Percentiles rank a stretch among this genome's conserved stretches.
These are phyloP conservation scores for Helicoverpa zea DNA, from an alignment of 1,140 invertebrate species.

Conservation along the genomic window DNA sequence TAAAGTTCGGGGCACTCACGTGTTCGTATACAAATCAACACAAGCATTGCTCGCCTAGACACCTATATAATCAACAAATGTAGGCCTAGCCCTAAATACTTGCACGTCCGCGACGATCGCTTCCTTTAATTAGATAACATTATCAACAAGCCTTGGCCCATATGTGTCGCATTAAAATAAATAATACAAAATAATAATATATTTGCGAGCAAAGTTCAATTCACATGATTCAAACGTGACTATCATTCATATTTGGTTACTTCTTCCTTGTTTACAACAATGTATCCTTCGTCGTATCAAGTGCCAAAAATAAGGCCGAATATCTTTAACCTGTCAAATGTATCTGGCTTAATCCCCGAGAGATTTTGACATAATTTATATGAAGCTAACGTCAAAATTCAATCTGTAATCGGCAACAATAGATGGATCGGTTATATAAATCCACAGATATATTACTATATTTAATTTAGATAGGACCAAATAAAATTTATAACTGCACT, in stretches of 20 bases:
- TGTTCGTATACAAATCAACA: neutral
- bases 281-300: no score
- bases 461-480: no score
- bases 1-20: neutral
- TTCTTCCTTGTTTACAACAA: no score
- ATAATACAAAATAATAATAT: slow-evolving; percentile 34
- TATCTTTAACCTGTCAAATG: neutral
- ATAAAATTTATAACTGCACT: no score
- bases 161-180: slow-evolving; percentile 27
- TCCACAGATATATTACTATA: no score
- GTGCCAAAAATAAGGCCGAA: neutral
- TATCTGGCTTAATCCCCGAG: no score
- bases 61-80: neutral
- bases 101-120: neutral
- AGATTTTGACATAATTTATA: no score
- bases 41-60: neutral
- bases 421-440: no score
- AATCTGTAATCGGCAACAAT: no score
- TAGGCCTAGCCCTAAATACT: neutral
- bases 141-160: slow-evolving; percentile 36
- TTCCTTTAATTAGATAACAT: slow-evolving; percentile 28
- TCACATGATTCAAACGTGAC: slow-evolving; percentile 12
- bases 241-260: no score
- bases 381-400: no score
- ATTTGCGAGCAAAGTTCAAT: slow-evolving; percentile 34